phyloP scores from a whole-genome alignment of 1,140 invertebrate genomes.

The Asobara japonica region DNA sequence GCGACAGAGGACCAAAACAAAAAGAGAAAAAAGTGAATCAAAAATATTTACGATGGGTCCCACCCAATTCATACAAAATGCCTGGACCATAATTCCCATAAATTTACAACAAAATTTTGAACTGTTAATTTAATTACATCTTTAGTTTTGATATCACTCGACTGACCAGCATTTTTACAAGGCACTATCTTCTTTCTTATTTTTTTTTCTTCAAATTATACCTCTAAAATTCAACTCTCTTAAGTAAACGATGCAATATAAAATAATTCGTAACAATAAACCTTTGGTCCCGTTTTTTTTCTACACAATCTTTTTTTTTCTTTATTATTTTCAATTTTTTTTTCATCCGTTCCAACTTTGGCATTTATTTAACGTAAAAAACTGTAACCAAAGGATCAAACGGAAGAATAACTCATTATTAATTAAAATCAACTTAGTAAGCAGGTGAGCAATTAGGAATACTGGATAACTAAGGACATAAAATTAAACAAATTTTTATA shows the following conservation, averaged over 20 bases:
- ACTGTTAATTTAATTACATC: conserved; percentile 8
- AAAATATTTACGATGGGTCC: background rate
- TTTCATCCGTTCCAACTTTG: conserved; percentile 41
- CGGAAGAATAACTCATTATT: background rate
- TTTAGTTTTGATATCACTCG: conserved; percentile 32
- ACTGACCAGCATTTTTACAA: conserved; percentile 48
- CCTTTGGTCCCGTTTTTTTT: conserved; percentile 65
- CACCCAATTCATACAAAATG: background rate
- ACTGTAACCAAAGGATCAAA: conserved; percentile 39
- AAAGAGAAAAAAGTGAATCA: too few species aligned
- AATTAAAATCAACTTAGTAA: conserved; percentile 13
- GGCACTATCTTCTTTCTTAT: conserved; percentile 21
- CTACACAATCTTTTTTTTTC: conserved; percentile 35
- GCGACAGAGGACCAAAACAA: too few species aligned
- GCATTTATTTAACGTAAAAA: conserved; percentile 28
- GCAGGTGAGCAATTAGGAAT: conserved; percentile 50
- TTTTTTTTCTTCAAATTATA: conserved; percentile 25
- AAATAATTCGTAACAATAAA: conserved; percentile 49
- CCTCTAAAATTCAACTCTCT: too few species aligned
- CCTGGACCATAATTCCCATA: background rate
- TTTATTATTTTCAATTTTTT: conserved; percentile 37
- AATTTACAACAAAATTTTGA: background rate
- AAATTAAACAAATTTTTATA: conserved; percentile 37
- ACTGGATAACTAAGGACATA: conserved; percentile 40
- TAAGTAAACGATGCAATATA: too few species aligned